These are phyloP conservation scores for Pungitius pungitius DNA, from an alignment of 2,113 vertebrate genomes.

Conservation along the genomic window DNA sequence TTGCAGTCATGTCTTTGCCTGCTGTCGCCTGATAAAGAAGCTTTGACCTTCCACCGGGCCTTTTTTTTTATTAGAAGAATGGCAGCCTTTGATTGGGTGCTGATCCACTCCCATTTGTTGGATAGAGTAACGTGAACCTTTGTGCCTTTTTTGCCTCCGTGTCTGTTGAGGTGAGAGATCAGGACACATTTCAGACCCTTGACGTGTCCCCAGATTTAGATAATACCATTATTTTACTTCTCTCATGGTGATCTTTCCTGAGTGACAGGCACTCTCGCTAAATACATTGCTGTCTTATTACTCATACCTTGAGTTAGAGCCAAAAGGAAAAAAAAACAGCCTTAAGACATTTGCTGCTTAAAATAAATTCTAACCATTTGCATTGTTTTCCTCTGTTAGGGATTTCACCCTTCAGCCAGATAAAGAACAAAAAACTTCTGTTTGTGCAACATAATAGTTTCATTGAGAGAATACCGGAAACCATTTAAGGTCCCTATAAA, in stretches of 20 bases:
- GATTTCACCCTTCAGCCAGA: conserved; percentile 38
- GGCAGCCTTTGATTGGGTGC: conserved; percentile 73
- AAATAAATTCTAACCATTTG: conserved; percentile 22
- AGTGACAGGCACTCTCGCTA: background rate
- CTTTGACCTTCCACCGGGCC: conserved; percentile 62
- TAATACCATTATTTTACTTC: background rate
- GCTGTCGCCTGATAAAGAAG: conserved; percentile 65
- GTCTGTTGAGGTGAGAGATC: conserved; percentile 24
- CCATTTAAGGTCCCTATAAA: conserved; percentile 48
- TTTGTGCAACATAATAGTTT: conserved; percentile 45
- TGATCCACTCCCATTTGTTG: conserved; percentile 63
- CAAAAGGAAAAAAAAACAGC: background rate
- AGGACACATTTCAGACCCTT: conserved; percentile 10
- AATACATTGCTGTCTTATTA: background rate
- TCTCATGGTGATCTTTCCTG: conserved; percentile 2
- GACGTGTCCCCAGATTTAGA: background rate
- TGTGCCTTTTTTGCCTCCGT: conserved; percentile 30
- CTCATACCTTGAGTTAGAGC: background rate
- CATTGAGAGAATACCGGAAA: conserved; percentile 40
- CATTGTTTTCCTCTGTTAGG: conserved; percentile 37
- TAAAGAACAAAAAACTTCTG: conserved; percentile 35
- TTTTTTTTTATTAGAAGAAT: conserved; percentile 75
- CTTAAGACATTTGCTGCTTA: conserved; percentile 8
- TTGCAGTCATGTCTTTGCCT: conserved; percentile 66
- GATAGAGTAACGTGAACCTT: conserved; percentile 48